Evolutionary conservation across 2,888 invertebrate species (phyloP).

Genomic region (Barypeithes pellucidus): DNA sequence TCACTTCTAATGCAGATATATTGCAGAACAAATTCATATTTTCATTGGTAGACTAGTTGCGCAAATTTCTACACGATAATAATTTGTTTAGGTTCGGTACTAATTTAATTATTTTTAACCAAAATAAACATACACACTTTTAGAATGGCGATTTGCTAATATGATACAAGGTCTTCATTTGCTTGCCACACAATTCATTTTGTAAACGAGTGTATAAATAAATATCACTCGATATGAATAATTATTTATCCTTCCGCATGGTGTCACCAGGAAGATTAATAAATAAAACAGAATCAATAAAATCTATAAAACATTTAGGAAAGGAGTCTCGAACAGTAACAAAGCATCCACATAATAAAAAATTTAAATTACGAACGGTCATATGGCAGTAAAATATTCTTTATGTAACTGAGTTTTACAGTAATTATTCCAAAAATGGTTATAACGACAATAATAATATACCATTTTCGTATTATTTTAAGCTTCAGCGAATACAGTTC

Average conservation of each 20-base stretch:
- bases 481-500: constrained; percentile 7
- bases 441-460: constrained; percentile 2
- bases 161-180: constrained; percentile 15
- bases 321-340: too few species aligned
- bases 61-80: neutral
- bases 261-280: neutral
- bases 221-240: constrained; percentile 1
- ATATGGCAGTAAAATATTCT: constrained; percentile 2
- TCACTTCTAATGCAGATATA: too few species aligned
- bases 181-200: neutral
- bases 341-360: too few species aligned
- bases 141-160: constrained; percentile 16
- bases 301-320: too few species aligned
- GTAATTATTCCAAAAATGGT: constrained; percentile 11
- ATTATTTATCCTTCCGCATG: constrained; percentile 9
- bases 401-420: constrained; percentile 4
- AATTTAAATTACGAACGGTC: too few species aligned
- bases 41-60: neutral
- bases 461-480: constrained; percentile 14
- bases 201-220: neutral
- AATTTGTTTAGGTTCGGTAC: constrained; percentile 1
- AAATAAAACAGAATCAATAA: too few species aligned
- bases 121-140: constrained; percentile 12
- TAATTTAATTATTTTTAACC: neutral
- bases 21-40: too few species aligned